These are phyloP conservation scores for Hyles euphorbiae DNA, from an alignment of 1,140 invertebrate species.

Conservation along the genomic window DNA sequence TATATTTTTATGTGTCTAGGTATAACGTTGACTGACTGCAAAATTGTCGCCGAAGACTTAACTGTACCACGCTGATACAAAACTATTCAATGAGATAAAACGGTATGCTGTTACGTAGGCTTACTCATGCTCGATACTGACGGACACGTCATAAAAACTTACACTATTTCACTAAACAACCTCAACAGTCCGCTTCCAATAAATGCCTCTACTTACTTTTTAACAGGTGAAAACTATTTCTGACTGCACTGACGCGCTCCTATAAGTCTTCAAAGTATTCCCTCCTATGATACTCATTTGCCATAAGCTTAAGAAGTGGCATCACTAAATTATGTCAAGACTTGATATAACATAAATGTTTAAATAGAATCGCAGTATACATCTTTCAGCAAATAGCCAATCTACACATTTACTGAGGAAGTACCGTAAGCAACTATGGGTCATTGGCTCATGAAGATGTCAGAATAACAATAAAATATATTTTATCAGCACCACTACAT, in stretches of 20 bases:
- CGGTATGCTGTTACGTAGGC: slow-evolving; percentile 12
- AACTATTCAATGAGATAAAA: slow-evolving; percentile 26
- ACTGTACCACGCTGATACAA: slow-evolving; percentile 20
- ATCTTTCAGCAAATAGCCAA: slow-evolving; percentile 26
- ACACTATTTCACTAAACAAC: too few species aligned
- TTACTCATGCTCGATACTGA: slow-evolving; percentile 3
- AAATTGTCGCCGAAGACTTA: slow-evolving; percentile 20
- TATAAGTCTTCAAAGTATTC: too few species aligned
- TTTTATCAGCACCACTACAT: slow-evolving; percentile 31
- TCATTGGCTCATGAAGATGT: slow-evolving; percentile 59
- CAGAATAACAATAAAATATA: slow-evolving; percentile 44
- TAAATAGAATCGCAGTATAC: too few species aligned
- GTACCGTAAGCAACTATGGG: slow-evolving; percentile 57
- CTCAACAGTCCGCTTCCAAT: too few species aligned
- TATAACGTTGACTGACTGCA: slow-evolving; percentile 25
- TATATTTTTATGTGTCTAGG: slow-evolving; percentile 17
- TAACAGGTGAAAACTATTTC: too few species aligned
- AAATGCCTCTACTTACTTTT: too few species aligned
- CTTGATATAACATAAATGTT: too few species aligned
- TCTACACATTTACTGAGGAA: slow-evolving; percentile 40
- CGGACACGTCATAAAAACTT: too few species aligned
- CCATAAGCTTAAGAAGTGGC: too few species aligned
- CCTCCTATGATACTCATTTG: too few species aligned
- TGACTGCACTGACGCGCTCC: too few species aligned
- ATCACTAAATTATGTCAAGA: too few species aligned